Conservation (phyloP, 2,797 vertebrate genomes). For the Betta splendens region DNA sequence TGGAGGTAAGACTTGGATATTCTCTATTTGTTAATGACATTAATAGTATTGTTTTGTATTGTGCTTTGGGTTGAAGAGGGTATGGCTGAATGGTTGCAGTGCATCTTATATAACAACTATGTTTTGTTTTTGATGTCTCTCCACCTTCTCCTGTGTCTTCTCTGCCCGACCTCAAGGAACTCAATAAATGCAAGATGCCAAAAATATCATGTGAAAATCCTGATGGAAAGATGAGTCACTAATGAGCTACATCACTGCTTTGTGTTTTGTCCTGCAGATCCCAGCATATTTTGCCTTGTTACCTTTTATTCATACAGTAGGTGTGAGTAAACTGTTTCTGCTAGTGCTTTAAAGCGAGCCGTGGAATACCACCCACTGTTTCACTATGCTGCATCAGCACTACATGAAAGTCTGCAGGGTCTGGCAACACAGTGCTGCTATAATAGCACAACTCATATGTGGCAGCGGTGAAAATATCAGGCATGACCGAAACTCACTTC, state of each 20-base stretch:
- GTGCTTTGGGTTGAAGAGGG: not conserved
- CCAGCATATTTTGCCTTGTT: constrained; percentile 20
- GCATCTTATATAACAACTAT: no score
- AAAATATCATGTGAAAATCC: not conserved
- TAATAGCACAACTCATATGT: constrained; percentile 48
- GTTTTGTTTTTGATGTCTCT: no score
- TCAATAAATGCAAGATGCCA: no score
- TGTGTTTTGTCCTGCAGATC: constrained; percentile 2
- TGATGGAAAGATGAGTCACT: no score
- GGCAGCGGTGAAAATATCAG: constrained; percentile 53
- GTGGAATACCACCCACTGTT: constrained; percentile 57
- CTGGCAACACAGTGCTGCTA: constrained; percentile 52
- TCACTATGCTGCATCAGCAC: constrained; percentile 68
- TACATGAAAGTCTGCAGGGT: constrained; percentile 60
- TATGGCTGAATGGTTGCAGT: no score
- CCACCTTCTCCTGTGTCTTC: no score
- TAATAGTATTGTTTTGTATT: constrained; percentile 11
- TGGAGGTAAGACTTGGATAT: not conserved
- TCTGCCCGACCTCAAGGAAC: no score
- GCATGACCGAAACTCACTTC: constrained; percentile 33
- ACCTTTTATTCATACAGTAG: constrained; percentile 20
- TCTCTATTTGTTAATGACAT: no score
- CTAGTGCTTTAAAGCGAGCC: constrained; percentile 47
- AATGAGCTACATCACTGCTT: not conserved
- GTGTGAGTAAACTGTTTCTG: constrained; percentile 53